Base-by-base conservation (phyloP, 2,113 vertebrate genomes). In the Pao palembangensis region DNA sequence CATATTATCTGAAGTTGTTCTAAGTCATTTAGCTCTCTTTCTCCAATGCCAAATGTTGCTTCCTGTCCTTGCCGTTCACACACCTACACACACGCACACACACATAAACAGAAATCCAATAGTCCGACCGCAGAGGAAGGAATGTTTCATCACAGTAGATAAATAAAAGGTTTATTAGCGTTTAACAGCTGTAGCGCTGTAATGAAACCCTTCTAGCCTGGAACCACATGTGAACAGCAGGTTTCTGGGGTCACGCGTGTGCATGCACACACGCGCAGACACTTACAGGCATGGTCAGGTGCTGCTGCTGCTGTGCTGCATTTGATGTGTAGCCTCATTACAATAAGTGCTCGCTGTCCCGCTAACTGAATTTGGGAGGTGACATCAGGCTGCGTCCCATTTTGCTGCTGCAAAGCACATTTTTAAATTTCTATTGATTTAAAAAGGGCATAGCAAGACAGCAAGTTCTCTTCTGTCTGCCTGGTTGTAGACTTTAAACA, bases 341-440 rank as follows among this genome's bases (percentile, higher is more conserved):
- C 67, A 53, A 38, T 60, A 67, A 38, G 34, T 38, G 44, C 44
- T n/a, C 10, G 15, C 44, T 4, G 60, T 67, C 52, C 31, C 41
- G 14, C 71, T 51, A 58, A 58, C 28, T 67, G 49, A 64, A 73
- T 81, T 75, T 75, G 67, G 64, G 65, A 74, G 67, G 56, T 46
- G 66, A 51, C 62, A 53, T 20, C 12, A 6, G 18, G 57, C 41
- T 66, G 52, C 21, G 23, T 43, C 57, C 58, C 28, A 43, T 81
- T 79, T 64, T 69, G 41, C 69, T 61, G 63, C 58, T 57, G 55
- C 66, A 64, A 77, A 76, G 65, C 69, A 78, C 61, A 65, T 73
- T 62, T 72, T 49, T 59, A 75, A 61, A 84, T 83, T 80, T 74
- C 53, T 46, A 81, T 79, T 74, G 73, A 83, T 67, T 59, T 64